Base-by-base conservation (phyloP, 1,140 invertebrate genomes). In the Vanessa atalanta region DNA sequence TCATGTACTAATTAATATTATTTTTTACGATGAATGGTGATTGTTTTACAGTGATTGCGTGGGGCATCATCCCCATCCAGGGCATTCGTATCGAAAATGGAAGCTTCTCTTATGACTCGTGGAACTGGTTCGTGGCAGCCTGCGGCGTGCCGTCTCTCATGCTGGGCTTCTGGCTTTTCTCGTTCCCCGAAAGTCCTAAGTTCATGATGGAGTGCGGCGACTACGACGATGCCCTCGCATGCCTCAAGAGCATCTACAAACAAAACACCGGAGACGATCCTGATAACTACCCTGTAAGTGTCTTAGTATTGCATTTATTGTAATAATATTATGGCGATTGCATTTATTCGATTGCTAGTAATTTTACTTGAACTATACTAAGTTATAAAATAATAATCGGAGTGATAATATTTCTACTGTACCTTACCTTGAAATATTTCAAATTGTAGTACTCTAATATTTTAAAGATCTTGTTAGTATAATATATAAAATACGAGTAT, bases 131-230 rank as follows among this genome's bases (percentile, higher is more conserved):
- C 84, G 95, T 96, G 3, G 94, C 95, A 0, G 91, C 95, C 1
- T 96, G 95, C 83, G 94, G 95, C 2, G 79, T 96, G 2, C 95
- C 95, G 0, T 95, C 94, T 43, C 88, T 94, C 6, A 79, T 95
- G 70, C 92, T 96, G 13, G 95, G 94, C 23, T 91, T 95, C 43
- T 97, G 94, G 94, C 93, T 97, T 3, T 93, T 96, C 70, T 94
- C 95, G 37, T 97, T 98, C 91, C 97, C 97, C 5, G 97, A 98
- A 89, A 97, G 96, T 87, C 97, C 97, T 1, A 97, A 97, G 85
- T 98, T 96, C 86, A 93, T 97, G 66, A 94, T 97, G 77, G 95
- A 96, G 81, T 95, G 95, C 85, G 96, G 96, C 61, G 95, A 96
- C 83, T 94, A 96, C 26, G 95, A 96, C 15, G 95, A 95, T 50